Conservation (phyloP, 2,888 invertebrate species). For the Lydus trimaculatus region DNA sequence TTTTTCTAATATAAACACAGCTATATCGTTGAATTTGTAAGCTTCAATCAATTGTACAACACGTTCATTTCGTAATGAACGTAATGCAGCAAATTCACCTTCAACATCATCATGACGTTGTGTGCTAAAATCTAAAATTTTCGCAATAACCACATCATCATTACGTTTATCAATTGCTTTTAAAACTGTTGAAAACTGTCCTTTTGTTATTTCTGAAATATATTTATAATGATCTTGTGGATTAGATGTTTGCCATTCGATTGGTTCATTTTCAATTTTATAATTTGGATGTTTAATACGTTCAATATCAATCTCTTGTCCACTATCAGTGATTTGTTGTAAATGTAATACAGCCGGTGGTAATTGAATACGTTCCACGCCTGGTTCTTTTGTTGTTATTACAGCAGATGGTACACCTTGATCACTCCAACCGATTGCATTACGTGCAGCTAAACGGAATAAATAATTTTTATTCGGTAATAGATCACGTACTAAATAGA, state of each 20-base stretch:
- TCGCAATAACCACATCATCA: constrained; percentile 82
- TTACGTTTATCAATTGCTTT: constrained; percentile 80
- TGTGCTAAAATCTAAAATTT: constrained; percentile 75
- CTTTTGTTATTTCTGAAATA: constrained; percentile 82
- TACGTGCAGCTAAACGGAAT: constrained; percentile 87
- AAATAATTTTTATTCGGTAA: constrained; percentile 82
- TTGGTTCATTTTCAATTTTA: constrained; percentile 73
- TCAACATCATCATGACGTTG: constrained; percentile 73
- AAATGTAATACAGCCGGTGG: constrained; percentile 84
- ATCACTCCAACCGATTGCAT: constrained; percentile 94
- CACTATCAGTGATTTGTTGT: constrained; percentile 85
- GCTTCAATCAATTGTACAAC: constrained; percentile 79
- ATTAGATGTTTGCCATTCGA: constrained; percentile 75
- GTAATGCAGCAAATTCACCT: constrained; percentile 84
- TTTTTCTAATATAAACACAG: constrained; percentile 80
- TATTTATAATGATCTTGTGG: constrained; percentile 82
- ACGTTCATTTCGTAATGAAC: constrained; percentile 86
- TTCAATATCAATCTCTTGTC: constrained; percentile 71
- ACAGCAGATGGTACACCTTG: constrained; percentile 83
- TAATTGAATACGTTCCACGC: constrained; percentile 76
- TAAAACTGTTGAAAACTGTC: constrained; percentile 85
- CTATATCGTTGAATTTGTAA: constrained; percentile 75
- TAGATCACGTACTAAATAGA: constrained; percentile 83
- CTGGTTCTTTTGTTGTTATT: constrained; percentile 72
- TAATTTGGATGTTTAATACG: constrained; percentile 76